These are phyloP conservation scores for Ormyrus rosae DNA, from an alignment of 2,888 invertebrate species.

Conservation along the genomic window DNA sequence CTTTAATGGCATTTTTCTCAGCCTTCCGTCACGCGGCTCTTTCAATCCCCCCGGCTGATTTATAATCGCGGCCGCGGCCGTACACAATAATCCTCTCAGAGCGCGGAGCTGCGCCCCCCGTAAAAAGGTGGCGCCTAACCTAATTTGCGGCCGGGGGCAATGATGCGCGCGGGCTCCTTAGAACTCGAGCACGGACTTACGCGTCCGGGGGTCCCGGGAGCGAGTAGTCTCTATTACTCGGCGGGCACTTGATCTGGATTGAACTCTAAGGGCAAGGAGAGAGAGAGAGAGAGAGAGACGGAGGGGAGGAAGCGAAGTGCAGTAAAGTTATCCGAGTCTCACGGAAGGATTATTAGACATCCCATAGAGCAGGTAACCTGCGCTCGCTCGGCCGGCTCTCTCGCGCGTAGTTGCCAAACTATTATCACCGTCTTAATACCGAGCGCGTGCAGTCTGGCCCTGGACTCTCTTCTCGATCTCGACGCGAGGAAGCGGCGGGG, in stretches of 20 bases:
- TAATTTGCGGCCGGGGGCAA: neutral
- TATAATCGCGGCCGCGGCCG: neutral
- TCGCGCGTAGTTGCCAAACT: conserved; percentile 73
- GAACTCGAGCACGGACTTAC: conserved; percentile 35
- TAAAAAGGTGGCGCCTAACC: neutral
- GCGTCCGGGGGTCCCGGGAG: too few relatives aligned
- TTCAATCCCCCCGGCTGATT: neutral
- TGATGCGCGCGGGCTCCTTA: conserved; percentile 35
- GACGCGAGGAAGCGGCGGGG: conserved; percentile 35
- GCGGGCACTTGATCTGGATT: conserved; percentile 48
- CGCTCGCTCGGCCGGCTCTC: neutral
- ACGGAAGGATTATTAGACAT: conserved; percentile 74
- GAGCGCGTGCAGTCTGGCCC: conserved; percentile 53
- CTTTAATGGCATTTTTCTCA: conserved; percentile 23
- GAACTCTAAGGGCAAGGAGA: conserved; percentile 35
- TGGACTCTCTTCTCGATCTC: conserved; percentile 64
- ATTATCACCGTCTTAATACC: conserved; percentile 74
- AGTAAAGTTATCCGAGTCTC: conserved; percentile 74
- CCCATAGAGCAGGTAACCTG: conserved; percentile 74
- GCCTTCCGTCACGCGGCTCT: neutral
- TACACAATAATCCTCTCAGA: too few relatives aligned
- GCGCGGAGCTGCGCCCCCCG: neutral
- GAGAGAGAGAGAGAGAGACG: conserved; percentile 5
- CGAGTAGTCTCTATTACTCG: neutral
- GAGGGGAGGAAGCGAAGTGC: conserved; percentile 54